Percentiles rank a stretch among this genome's conserved stretches.
Conservation (phyloP, 2,113 vertebrate genomes). For the Corythoichthys haematopterus region DNA sequence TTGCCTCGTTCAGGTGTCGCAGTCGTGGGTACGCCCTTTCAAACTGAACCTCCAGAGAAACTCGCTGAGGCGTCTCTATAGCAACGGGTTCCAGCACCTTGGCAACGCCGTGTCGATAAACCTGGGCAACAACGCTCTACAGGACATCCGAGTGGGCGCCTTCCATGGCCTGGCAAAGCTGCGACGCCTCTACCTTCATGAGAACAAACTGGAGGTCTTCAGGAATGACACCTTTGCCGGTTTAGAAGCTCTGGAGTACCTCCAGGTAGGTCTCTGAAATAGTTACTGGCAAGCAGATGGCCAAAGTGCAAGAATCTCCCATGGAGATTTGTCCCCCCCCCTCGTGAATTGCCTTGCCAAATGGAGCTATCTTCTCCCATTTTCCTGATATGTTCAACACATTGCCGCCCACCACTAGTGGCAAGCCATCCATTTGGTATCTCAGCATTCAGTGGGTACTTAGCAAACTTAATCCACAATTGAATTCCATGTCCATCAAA, state of each 20-base stretch:
- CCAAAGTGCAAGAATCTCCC: constrained; percentile 13
- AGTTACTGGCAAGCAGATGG: constrained; percentile 20
- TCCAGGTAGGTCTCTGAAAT: constrained; percentile 82
- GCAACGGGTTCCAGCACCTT: constrained; percentile 95
- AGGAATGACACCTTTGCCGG: constrained; percentile 95
- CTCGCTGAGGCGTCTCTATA: constrained; percentile 94
- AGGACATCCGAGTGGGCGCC: constrained; percentile 95
- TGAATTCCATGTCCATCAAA: neutral
- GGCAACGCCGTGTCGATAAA: constrained; percentile 96
- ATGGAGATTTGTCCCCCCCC: neutral
- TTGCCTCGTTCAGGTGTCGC: constrained; percentile 78
- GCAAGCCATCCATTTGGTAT: neutral
- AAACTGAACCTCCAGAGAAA: constrained; percentile 99
- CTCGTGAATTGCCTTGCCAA: constrained; percentile 2
- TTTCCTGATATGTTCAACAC: constrained; percentile 16
- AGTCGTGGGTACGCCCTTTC: constrained; percentile 95
- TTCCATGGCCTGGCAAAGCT: constrained; percentile 90
- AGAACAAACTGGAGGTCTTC: constrained; percentile 97
- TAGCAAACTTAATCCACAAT: neutral
- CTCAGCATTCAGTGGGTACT: neutral
- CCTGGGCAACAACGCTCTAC: constrained; percentile 96
- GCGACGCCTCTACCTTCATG: constrained; percentile 92
- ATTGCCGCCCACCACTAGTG: constrained; percentile 8
- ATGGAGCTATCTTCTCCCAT: neutral
- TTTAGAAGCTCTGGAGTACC: constrained; percentile 94